Evolutionary conservation across 2,888 invertebrate genomes (phyloP), one percentile per base, ranked within the genome.

Genomic region (Andrena bucephala): DNA sequence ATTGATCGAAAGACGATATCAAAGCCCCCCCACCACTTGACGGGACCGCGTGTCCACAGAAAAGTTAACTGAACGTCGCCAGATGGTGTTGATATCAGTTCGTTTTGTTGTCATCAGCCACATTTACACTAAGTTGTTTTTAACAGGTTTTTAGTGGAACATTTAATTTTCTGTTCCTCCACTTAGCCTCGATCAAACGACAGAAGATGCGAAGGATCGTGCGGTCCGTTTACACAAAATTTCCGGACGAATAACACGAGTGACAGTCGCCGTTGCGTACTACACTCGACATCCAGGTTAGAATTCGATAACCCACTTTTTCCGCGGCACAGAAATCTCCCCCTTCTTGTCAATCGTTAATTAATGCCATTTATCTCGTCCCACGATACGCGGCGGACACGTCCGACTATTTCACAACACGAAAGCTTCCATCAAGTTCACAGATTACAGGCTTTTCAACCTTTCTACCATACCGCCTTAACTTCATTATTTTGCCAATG

Each of bases 31-130:
- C 72, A 65, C 78, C 70, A 76, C 27, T 0, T 0, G 8, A 42
- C 66, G 33, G 54, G 71, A 88, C 85, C 87, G 87, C 87, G 87
- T 87, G 87, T 82, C 77, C 60, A 65, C 24, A 59, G 69, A 62
- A 59, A 65, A 83, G 73, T 76, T 76, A 13, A 69, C 60, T 78
- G 77, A 70, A 27, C 42, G n/a, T 29, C 31, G 42, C 48, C n/a
- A 1, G 75, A 78, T 77, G 76, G 90, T 91, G 92, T 88, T 67
- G 69, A 79, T 65, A 87, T 90, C 90, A 84, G 85, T 88, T 87
- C 90, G 91, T 92, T 92, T 93, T 93, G 93, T 93, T 93, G 92
- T 93, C 91, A 91, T 93, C 89, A 89, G 89, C 91, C 91, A 92
- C 91, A 90, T 92, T 92, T 91, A 90, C 88, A 88, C 80, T 90